These are phyloP conservation scores for Mycteria americana DNA, from an alignment of 2,797 vertebrate species.

Conservation along the genomic window DNA sequence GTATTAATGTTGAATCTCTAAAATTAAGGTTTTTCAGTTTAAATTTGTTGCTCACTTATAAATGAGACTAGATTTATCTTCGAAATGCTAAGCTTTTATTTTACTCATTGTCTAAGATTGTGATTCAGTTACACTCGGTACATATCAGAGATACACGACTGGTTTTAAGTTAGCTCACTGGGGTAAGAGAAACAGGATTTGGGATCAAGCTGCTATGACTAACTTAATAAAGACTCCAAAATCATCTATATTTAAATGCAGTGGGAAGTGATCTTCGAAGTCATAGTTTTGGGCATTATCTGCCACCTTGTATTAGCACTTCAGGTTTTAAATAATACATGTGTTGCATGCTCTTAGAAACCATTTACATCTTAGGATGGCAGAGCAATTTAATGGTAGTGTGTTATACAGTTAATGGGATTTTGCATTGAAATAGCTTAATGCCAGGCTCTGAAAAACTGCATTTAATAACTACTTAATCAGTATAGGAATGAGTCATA, in stretches of 20 bases:
- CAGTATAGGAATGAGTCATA: constrained; percentile 50
- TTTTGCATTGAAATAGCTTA: constrained; percentile 57
- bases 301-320: constrained; percentile 45
- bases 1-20: not conserved
- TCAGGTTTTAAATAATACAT: constrained; percentile 53
- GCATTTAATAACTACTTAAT: constrained; percentile 61
- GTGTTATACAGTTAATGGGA: constrained; percentile 53
- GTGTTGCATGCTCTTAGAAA: constrained; percentile 46
- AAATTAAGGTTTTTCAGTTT: not conserved
- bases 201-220: not conserved
- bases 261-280: not conserved
- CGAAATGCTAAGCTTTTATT: not conserved
- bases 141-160: not conserved
- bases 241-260: constrained; percentile 1
- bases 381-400: constrained; percentile 18
- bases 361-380: constrained; percentile 43
- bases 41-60: not conserved
- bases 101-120: not conserved
- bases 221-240: constrained; percentile 14
- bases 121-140: not conserved
- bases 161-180: not conserved
- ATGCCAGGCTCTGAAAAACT: constrained; percentile 40
- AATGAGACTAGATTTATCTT: not conserved
- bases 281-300: constrained; percentile 22
- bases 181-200: not conserved